phyloP scores from a whole-genome alignment of 1,140 invertebrate species.

The Eriocheir sinensis region DNA sequence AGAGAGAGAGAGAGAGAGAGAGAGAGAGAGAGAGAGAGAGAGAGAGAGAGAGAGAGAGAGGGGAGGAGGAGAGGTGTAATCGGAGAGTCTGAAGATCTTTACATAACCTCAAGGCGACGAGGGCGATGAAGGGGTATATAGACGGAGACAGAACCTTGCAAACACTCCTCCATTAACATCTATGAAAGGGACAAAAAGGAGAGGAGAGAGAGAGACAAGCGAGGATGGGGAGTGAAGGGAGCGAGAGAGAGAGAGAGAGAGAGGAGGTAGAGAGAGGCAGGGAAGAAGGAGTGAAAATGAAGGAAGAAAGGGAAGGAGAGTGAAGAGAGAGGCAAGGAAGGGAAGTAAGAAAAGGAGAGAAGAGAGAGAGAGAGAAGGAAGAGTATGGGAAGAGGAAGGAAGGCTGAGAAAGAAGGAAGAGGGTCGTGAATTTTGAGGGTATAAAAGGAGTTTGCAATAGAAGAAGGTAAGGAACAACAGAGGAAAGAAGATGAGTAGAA shows the following conservation, averaged over 20 bases:
- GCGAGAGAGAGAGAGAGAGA: background rate
- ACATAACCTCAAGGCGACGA: no score
- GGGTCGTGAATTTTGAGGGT: no score
- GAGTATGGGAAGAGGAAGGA: background rate
- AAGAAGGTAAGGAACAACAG: no score
- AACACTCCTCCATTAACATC: no score
- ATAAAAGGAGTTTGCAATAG: no score
- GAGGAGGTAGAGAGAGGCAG: background rate
- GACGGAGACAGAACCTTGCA: no score
- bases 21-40: background rate
- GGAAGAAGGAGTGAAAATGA: background rate
- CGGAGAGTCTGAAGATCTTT: no score
- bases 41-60: background rate
- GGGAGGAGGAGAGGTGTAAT: background rate
- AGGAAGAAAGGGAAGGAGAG: background rate
- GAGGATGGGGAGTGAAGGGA: no score
- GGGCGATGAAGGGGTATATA: no score
- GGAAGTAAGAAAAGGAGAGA: background rate
- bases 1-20: background rate
- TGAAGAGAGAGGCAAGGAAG: background rate
- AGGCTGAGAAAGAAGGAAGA: background rate
- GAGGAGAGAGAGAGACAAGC: no score
- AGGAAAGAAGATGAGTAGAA: background rate
- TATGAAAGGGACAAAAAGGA: background rate
- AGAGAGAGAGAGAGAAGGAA: background rate